Conservation (phyloP, 1,140 invertebrate species). For the Polyergus mexicanus region DNA sequence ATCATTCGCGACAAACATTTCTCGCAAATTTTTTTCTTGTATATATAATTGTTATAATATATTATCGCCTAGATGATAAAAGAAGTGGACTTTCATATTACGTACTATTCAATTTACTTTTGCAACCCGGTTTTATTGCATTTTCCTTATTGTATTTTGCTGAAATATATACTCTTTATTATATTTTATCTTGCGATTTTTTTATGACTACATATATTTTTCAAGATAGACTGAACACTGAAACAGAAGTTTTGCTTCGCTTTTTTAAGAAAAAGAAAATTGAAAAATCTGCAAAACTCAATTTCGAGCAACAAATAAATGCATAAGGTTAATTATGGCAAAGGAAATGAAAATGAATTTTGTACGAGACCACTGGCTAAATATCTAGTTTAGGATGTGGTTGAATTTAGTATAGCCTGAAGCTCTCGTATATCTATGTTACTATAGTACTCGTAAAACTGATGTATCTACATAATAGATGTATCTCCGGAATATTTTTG, state of each 20-base stretch:
- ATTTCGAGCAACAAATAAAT: neutral
- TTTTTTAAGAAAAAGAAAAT: neutral
- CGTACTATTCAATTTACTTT: conserved; percentile 4
- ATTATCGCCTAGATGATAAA: neutral
- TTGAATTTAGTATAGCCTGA: conserved; percentile 14
- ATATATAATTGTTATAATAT: neutral
- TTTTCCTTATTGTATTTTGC: neutral
- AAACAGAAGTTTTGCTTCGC: neutral
- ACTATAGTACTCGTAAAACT: conserved; percentile 8
- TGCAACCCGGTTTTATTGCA: conserved; percentile 16
- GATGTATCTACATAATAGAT: neutral
- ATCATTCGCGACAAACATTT: neutral
- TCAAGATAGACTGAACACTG: neutral
- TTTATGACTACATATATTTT: neutral
- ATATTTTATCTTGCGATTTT: neutral
- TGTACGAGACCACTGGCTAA: neutral
- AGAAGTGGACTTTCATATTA: neutral
- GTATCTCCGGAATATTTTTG: neutral
- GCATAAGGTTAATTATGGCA: conserved; percentile 1
- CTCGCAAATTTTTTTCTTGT: neutral
- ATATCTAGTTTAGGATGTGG: neutral
- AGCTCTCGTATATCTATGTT: no score
- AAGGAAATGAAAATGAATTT: conserved; percentile 42
- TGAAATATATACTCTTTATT: neutral
- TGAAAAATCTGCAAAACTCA: neutral